Evolutionary conservation across 2,888 invertebrate species (phyloP).

Genomic region (Spisula subtruncata): DNA sequence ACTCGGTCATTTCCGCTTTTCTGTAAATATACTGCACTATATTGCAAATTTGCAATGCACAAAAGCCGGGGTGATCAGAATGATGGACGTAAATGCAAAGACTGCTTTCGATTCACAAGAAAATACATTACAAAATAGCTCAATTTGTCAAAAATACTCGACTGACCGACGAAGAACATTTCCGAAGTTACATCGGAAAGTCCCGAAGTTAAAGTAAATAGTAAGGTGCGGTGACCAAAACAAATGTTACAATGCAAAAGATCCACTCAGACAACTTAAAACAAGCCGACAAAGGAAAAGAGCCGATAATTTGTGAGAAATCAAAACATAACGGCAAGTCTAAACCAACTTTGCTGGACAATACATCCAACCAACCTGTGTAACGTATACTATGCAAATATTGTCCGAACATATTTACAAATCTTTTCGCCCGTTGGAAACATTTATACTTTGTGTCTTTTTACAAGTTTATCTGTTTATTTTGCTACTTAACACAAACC

Average conservation of each 20-base stretch:
- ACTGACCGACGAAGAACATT: background rate
- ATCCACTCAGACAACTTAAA: slow-evolving; percentile 39
- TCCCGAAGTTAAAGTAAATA: slow-evolving; percentile 22
- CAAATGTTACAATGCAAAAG: slow-evolving; percentile 36
- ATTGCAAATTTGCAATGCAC: too few relatives aligned
- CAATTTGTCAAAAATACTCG: background rate
- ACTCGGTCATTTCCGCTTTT: too few relatives aligned
- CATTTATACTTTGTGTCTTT: slow-evolving; percentile 50
- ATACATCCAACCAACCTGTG: slow-evolving; percentile 33
- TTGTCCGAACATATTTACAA: slow-evolving; percentile 53
- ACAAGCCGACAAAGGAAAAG: slow-evolving; percentile 52
- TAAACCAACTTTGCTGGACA: slow-evolving; percentile 36
- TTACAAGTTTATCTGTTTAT: slow-evolving; percentile 37
- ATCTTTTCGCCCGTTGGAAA: slow-evolving; percentile 45
- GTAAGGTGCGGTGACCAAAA: slow-evolving; percentile 37
- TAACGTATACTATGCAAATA: slow-evolving; percentile 50
- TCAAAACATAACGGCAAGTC: slow-evolving; percentile 48
- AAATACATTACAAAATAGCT: background rate
- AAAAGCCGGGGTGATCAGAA: too few relatives aligned
- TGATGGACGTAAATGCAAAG: too few relatives aligned
- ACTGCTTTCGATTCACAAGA: too few relatives aligned
- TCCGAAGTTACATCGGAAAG: background rate
- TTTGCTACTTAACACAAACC: slow-evolving; percentile 38
- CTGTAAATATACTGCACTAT: too few relatives aligned
- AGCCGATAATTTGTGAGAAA: slow-evolving; percentile 39